These are phyloP conservation scores for Onychomys torridus DNA, from an alignment of 2,797 vertebrate genomes.

Conservation along the genomic window DNA sequence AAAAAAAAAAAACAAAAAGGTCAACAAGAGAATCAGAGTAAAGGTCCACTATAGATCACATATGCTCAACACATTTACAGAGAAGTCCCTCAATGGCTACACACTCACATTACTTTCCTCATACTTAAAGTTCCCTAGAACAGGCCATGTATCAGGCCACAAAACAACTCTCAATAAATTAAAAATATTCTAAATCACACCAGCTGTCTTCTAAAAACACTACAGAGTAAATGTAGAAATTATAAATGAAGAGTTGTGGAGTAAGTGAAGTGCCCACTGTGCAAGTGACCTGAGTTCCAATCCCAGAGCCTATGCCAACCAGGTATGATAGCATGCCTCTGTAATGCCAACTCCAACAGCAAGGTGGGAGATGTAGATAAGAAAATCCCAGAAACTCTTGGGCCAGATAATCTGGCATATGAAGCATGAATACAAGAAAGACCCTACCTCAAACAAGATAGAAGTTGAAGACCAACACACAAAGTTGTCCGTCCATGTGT, in stretches of 20 bases:
- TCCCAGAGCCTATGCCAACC: too few relatives aligned
- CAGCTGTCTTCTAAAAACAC: not conserved
- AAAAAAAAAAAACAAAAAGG: not conserved
- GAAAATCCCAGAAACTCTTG: not conserved
- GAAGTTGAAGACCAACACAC: not conserved
- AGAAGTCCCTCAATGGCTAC: not conserved
- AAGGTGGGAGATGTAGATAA: not conserved
- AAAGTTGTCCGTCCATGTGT: not conserved
- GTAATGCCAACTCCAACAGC: too few relatives aligned
- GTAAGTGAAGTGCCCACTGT: not conserved
- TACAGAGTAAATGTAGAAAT: not conserved
- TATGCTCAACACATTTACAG: not conserved
- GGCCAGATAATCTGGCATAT: not conserved
- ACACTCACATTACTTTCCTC: not conserved
- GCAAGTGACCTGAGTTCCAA: not conserved
- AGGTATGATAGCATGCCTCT: not conserved
- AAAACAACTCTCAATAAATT: not conserved
- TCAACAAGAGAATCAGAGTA: not conserved
- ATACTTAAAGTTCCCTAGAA: not conserved
- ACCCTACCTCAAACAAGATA: not conserved
- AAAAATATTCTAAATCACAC: not conserved
- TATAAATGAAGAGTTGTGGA: not conserved
- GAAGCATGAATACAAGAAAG: not conserved
- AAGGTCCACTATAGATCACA: not conserved
- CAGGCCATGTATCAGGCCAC: not conserved